A percentile compares a stretch with the other conserved stretches of the same genome.
Evolutionary conservation across 2,888 invertebrate species (phyloP).

Genomic region (Leistus spinibarbis): DNA sequence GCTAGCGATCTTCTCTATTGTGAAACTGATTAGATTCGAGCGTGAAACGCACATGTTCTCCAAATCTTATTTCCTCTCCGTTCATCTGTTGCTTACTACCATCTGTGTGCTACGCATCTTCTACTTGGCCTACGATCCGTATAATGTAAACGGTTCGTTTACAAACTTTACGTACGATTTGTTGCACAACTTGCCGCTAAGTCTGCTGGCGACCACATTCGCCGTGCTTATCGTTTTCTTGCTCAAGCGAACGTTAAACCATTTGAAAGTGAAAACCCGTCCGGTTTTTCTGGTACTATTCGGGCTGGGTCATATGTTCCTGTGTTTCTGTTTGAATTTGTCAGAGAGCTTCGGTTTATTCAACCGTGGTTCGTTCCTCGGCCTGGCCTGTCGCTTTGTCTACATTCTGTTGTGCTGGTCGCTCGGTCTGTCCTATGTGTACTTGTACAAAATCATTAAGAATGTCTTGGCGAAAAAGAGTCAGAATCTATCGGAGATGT

Average conservation of each 20-base stretch:
- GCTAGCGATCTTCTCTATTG: constrained; percentile 82
- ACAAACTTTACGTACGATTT: constrained; percentile 77
- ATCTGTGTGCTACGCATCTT: constrained; percentile 84
- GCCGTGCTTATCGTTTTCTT: constrained; percentile 85
- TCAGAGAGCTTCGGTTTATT: constrained; percentile 63
- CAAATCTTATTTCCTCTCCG: constrained; percentile 85
- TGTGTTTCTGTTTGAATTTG: constrained; percentile 84
- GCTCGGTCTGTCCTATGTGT: constrained; percentile 83
- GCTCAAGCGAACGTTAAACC: constrained; percentile 74
- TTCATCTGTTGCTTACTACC: constrained; percentile 81
- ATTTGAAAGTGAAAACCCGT: constrained; percentile 72
- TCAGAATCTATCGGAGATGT: constrained; percentile 79
- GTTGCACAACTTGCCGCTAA: constrained; percentile 82
- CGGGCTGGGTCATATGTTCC: constrained; percentile 76
- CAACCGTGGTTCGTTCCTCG: constrained; percentile 62
- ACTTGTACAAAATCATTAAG: constrained; percentile 79
- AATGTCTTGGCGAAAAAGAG: constrained; percentile 76
- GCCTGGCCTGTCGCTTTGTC: constrained; percentile 81
- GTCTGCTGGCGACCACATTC: constrained; percentile 88
- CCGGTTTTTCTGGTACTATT: constrained; percentile 80
- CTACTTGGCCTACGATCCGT: constrained; percentile 90
- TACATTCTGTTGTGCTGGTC: constrained; percentile 85
- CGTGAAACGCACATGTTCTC: constrained; percentile 85
- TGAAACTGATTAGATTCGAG: constrained; percentile 85
- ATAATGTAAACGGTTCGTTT: constrained; percentile 83